phyloP scores from a whole-genome alignment of 2,113 vertebrate genomes.

The Seriola aureovittata region DNA sequence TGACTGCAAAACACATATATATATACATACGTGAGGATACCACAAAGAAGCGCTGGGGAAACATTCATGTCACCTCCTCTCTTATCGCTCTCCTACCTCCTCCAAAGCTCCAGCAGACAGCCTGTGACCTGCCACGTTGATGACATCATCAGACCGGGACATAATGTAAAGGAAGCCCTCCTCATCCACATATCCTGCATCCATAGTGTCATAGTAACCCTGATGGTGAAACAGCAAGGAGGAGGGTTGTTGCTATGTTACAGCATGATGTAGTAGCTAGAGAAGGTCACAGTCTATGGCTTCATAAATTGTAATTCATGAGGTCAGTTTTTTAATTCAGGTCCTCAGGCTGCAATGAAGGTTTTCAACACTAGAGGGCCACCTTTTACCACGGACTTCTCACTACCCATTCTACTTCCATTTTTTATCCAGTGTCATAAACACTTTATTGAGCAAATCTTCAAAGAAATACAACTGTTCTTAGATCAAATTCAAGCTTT shows the following conservation, averaged over 20 bases:
- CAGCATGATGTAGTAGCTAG: too few relatives aligned
- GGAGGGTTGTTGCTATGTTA: neutral
- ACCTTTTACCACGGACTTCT: constrained; percentile 21
- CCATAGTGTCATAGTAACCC: constrained; percentile 99
- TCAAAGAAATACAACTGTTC: neutral
- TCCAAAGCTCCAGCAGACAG: constrained; percentile 95
- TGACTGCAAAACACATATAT: constrained; percentile 80
- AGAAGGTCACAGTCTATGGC: too few relatives aligned
- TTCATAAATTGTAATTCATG: too few relatives aligned
- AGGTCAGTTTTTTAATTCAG: too few relatives aligned
- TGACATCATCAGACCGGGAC: constrained; percentile 96
- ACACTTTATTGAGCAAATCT: neutral
- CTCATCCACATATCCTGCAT: constrained; percentile 93
- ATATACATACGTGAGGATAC: neutral
- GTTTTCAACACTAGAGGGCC: constrained; percentile 66
- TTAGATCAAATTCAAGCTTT: neutral
- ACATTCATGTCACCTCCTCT: too few relatives aligned
- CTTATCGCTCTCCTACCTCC: constrained; percentile 85
- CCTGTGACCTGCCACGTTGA: constrained; percentile 97
- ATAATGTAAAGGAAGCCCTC: constrained; percentile 94
- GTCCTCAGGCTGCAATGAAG: neutral
- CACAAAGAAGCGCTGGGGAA: neutral
- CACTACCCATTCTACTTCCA: neutral
- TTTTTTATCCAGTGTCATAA: neutral
- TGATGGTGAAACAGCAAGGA: constrained; percentile 57